Conservation (phyloP, 2,797 vertebrate species). For the Trichosurus vulpecula region DNA sequence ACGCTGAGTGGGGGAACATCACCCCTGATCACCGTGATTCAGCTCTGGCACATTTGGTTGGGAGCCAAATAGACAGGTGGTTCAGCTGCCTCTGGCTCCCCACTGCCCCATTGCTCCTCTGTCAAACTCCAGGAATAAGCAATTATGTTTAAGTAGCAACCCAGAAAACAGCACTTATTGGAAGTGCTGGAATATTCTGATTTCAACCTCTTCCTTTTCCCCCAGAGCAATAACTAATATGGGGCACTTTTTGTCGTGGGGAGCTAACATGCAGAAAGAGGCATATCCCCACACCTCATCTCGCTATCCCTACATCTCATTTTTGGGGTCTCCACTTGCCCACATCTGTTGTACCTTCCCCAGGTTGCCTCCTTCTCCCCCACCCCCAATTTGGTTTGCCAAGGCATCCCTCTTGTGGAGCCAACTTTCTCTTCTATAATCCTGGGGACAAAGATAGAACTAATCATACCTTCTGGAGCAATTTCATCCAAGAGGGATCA, state of each 20-base stretch:
- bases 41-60: neutral
- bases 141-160: neutral
- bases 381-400: rapidly evolving
- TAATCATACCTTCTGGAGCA: neutral
- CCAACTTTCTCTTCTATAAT: neutral
- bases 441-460: neutral
- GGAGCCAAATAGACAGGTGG: neutral
- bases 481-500: neutral
- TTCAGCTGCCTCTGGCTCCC: neutral
- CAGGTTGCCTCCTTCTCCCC: neutral
- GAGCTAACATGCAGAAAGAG: neutral
- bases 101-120: neutral
- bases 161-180: neutral
- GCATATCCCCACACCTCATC: neutral
- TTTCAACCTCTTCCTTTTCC: neutral
- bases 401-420: neutral
- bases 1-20: neutral
- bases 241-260: neutral
- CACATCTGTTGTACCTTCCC: neutral
- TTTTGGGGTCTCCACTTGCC: neutral
- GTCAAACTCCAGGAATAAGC: neutral
- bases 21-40: neutral
- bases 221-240: neutral
- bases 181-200: neutral
- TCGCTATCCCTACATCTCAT: too few relatives aligned